Conservation (phyloP, 2,797 vertebrate genomes). For the Enteromius viviparus region DNA sequence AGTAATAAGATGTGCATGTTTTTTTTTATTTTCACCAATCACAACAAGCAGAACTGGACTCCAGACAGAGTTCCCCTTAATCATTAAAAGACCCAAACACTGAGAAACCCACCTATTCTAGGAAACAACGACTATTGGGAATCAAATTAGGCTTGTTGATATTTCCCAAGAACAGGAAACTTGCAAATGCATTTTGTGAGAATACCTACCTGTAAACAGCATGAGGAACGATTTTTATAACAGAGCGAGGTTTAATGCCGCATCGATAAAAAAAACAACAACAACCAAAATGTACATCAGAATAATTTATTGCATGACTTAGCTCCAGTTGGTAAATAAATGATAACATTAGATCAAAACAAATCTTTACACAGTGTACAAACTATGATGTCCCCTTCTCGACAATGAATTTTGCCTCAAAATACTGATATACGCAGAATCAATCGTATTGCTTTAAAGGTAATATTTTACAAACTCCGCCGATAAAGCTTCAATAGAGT, state of each 20-base stretch:
- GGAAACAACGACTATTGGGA: background rate
- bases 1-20: background rate
- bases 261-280: background rate
- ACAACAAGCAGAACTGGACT: background rate
- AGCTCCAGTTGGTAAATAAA: slow-evolving; percentile 71
- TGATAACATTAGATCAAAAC: slow-evolving; percentile 79
- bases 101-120: slow-evolving; percentile 8
- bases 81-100: slow-evolving; percentile 5
- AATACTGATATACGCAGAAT: slow-evolving; percentile 50
- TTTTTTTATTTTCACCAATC: background rate
- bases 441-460: slow-evolving; percentile 76
- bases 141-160: background rate
- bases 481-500: slow-evolving; percentile 51
- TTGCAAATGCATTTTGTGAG: background rate
- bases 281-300: slow-evolving; percentile 68
- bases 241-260: background rate
- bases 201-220: slow-evolving; percentile 7
- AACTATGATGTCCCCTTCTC: slow-evolving; percentile 55
- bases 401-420: slow-evolving; percentile 53
- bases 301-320: slow-evolving; percentile 86
- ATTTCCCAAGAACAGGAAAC: slow-evolving; percentile 40
- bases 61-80: background rate
- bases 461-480: slow-evolving; percentile 59
- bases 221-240: background rate
- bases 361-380: slow-evolving; percentile 75